These are phyloP conservation scores for Fragum whitleyi DNA, from an alignment of 2,888 invertebrate species.

Conservation along the genomic window DNA sequence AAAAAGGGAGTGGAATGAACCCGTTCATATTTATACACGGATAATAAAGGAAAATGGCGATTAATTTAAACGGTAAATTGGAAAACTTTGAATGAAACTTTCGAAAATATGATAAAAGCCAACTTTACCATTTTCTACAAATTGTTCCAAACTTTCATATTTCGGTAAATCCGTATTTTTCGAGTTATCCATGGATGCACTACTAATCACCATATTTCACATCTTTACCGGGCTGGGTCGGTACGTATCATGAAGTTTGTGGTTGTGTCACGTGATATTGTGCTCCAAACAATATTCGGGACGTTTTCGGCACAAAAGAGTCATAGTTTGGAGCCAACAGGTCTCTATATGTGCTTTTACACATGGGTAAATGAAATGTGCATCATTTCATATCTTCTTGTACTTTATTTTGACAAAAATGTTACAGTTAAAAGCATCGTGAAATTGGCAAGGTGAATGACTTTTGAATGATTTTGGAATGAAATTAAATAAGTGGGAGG, in stretches of 20 bases:
- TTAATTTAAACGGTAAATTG: not conserved
- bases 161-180: conserved; percentile 63
- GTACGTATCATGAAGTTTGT: conserved; percentile 21
- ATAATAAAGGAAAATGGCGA: conserved; percentile 5
- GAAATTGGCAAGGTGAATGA: no score
- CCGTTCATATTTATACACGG: conserved; percentile 10
- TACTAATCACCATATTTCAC: conserved; percentile 56
- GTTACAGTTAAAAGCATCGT: no score
- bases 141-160: conserved; percentile 59
- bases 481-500: no score
- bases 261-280: conserved; percentile 20
- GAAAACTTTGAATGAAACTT: not conserved
- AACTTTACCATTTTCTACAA: conserved; percentile 54
- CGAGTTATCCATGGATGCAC: conserved; percentile 44
- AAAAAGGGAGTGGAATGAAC: conserved; percentile 22
- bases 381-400: not conserved
- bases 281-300: not conserved
- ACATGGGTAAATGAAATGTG: not conserved
- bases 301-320: conserved; percentile 1
- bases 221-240: conserved; percentile 20
- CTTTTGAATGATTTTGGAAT: no score
- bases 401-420: no score
- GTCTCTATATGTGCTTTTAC: not conserved
- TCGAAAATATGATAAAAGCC: not conserved
- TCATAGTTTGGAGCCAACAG: not conserved